A percentile compares a stretch with the other conserved stretches of the same genome.
Evolutionary conservation across 2,113 vertebrate genomes (phyloP).

Genomic region (Rhodinocichla rosea): DNA sequence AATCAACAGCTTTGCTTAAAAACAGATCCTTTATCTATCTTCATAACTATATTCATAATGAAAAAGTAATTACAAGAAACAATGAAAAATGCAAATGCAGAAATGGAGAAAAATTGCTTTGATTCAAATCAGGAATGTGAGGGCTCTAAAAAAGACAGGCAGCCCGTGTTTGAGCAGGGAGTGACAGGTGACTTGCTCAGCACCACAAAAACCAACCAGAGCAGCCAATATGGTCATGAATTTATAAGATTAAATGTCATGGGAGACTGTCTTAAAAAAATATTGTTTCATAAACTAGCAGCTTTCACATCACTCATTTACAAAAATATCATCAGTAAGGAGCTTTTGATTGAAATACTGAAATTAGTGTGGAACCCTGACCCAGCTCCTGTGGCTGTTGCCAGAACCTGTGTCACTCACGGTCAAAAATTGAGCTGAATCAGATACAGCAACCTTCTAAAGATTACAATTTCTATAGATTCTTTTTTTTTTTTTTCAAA

Average conservation of each 20-base stretch:
- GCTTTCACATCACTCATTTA: neutral
- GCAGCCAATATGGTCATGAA: neutral
- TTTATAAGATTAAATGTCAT: neutral
- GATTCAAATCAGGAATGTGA: neutral
- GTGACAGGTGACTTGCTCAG: neutral
- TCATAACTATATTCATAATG: neutral
- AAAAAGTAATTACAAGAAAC: constrained; percentile 1
- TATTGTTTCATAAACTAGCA: neutral
- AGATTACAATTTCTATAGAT: neutral
- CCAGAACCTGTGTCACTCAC: neutral
- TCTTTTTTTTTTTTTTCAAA: neutral
- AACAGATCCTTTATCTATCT: neutral
- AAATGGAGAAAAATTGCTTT: neutral
- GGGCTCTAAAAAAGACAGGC: neutral
- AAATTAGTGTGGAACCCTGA: neutral
- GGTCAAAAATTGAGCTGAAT: neutral
- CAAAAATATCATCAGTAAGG: neutral
- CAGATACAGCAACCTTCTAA: neutral
- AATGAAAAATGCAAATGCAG: neutral
- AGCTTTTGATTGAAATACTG: neutral
- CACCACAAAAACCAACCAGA: neutral
- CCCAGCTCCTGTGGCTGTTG: neutral
- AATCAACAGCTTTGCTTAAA: neutral
- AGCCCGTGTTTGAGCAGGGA: neutral
- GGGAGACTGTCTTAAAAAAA: neutral